These are phyloP conservation scores for Bugulina stolonifera DNA, from an alignment of 2,888 invertebrate genomes.

Conservation along the genomic window DNA sequence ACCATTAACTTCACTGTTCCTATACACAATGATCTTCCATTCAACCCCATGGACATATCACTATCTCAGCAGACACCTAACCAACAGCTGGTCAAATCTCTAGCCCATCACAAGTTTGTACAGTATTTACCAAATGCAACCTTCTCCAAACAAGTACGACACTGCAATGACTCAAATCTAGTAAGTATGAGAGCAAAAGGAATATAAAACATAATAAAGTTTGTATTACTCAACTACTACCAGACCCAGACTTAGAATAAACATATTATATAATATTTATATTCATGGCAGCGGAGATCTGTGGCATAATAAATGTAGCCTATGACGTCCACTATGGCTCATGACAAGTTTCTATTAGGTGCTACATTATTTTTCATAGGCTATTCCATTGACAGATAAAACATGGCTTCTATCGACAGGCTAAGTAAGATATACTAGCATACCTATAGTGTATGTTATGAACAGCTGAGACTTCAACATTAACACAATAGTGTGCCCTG, in stretches of 20 bases:
- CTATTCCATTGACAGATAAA: too few species aligned
- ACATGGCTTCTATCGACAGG: too few species aligned
- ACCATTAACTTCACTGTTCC: neutral
- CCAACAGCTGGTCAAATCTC: neutral
- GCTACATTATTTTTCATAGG: too few species aligned
- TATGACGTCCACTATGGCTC: too few species aligned
- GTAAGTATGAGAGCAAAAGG: neutral
- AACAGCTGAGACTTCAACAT: too few species aligned
- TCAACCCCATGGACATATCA: conserved; percentile 16
- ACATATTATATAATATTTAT: neutral
- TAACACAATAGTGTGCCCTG: too few species aligned
- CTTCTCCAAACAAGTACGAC: neutral
- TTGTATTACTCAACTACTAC: neutral
- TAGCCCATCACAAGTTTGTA: neutral
- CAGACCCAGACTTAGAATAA: neutral
- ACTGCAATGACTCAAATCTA: conserved; percentile 8
- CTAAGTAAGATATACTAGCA: too few species aligned
- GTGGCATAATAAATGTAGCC: too few species aligned
- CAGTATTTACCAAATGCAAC: neutral
- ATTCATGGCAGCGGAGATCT: too few species aligned
- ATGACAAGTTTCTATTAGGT: too few species aligned
- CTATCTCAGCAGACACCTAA: conserved; percentile 10
- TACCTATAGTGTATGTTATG: too few species aligned
- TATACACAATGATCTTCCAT: conserved; percentile 5
- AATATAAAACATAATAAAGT: too few species aligned